phyloP scores from a whole-genome alignment of 2,113 vertebrate species.

The Anhinga anhinga region DNA sequence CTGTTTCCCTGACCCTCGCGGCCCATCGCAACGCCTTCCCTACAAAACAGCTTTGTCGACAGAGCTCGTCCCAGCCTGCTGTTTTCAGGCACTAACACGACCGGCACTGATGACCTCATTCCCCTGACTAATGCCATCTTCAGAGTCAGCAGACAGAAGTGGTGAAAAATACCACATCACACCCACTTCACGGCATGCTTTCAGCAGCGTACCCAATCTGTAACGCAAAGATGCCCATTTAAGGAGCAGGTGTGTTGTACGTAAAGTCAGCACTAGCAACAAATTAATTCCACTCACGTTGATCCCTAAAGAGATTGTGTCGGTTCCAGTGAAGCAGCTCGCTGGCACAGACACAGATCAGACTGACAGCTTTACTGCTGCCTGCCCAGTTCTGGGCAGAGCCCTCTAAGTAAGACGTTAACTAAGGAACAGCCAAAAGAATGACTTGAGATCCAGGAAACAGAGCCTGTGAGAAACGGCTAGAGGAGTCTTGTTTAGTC shows the following conservation, averaged over 20 bases:
- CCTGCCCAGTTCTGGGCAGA: not conserved
- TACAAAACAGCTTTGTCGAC: not conserved
- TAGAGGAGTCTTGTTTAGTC: not conserved
- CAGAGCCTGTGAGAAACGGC: not conserved
- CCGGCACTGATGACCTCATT: constrained; percentile 21
- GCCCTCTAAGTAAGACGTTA: not conserved
- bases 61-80: not conserved
- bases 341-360: not conserved
- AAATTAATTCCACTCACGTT: not conserved
- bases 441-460: not conserved
- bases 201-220: not conserved
- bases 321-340: not conserved
- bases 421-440: not conserved
- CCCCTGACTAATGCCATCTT: not conserved
- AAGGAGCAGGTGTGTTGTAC: constrained; percentile 23
- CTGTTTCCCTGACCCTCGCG: accelerated
- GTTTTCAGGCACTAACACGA: not conserved
- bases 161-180: not conserved
- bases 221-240: not conserved
- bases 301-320: constrained; percentile 9
- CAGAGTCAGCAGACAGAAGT: constrained; percentile 9
- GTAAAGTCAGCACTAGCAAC: not conserved
- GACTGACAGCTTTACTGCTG: not conserved
- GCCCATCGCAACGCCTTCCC: accelerated
- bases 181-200: not conserved